Evolutionary conservation across 2,888 invertebrate species (phyloP).

Genomic region (Cheilosia urbana): DNA sequence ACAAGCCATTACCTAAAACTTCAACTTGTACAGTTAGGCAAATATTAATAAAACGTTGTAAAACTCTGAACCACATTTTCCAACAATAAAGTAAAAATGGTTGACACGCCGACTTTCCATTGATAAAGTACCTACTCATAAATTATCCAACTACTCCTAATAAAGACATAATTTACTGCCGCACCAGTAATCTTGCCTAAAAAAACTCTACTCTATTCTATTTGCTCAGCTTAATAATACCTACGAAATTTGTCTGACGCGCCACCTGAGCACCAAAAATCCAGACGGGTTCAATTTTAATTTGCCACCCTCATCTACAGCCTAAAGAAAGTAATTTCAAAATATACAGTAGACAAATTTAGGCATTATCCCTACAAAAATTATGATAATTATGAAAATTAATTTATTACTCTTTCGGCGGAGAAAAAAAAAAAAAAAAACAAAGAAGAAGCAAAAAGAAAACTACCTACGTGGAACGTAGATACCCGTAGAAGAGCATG

Average conservation of each 20-base stretch:
- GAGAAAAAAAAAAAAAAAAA: constrained; percentile 21
- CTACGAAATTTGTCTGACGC: constrained; percentile 45
- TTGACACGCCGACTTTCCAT: too few relatives aligned
- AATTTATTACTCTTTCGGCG: constrained; percentile 64
- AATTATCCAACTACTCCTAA: not conserved
- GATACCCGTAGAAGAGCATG: constrained; percentile 24
- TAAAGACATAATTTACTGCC: constrained; percentile 19
- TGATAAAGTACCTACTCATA: too few relatives aligned
- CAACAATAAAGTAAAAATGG: too few relatives aligned
- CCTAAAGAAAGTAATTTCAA: constrained; percentile 30
- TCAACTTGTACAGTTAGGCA: too few relatives aligned
- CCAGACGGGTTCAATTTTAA: constrained; percentile 58
- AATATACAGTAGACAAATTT: constrained; percentile 45
- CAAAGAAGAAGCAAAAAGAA: not conserved
- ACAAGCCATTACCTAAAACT: too few relatives aligned
- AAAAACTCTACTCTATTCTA: constrained; percentile 19
- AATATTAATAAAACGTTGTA: too few relatives aligned
- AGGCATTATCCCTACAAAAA: constrained; percentile 48
- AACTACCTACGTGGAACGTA: constrained; percentile 6
- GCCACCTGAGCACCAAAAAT: constrained; percentile 61
- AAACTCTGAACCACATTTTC: too few relatives aligned
- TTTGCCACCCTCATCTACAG: constrained; percentile 23
- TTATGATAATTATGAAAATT: constrained; percentile 72
- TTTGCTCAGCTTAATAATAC: constrained; percentile 38
- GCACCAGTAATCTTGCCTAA: constrained; percentile 9